phyloP scores from a whole-genome alignment of 2,113 vertebrate genomes.

The Turdus rufiventris region DNA sequence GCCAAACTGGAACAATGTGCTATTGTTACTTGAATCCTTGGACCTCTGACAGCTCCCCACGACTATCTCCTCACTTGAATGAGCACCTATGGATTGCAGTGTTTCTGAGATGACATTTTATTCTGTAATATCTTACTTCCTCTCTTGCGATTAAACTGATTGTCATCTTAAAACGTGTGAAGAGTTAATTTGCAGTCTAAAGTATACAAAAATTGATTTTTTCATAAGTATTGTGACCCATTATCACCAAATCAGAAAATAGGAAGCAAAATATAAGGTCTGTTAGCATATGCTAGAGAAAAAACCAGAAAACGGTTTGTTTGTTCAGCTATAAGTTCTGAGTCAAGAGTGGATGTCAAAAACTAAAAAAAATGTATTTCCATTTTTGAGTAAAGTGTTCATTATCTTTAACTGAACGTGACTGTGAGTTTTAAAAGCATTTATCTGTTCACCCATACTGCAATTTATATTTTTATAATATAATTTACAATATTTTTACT shows the following conservation, averaged over 20 bases:
- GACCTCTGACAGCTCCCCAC: not conserved
- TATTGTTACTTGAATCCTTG: not conserved
- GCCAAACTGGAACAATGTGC: not conserved
- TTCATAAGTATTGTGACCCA: not conserved
- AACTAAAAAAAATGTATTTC: not conserved
- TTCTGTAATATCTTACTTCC: not conserved
- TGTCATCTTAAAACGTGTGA: not conserved
- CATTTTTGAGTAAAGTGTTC: constrained; percentile 1
- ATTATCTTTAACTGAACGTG: not conserved
- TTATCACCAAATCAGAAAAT: not conserved
- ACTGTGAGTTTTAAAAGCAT: not conserved
- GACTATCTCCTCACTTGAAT: not conserved
- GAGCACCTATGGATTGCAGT: not conserved
- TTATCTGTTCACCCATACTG: not conserved
- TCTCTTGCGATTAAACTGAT: not conserved
- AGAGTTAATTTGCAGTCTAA: not conserved
- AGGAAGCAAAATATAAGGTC: not conserved
- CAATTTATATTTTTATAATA: constrained; percentile 37
- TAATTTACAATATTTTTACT: constrained; percentile 46
- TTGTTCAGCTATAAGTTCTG: not conserved
- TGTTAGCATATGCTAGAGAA: not conserved
- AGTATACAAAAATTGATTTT: not conserved
- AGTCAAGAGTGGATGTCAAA: not conserved
- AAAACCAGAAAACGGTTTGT: not conserved
- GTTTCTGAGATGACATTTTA: not conserved